Evolutionary conservation across 2,888 invertebrate species (phyloP).

Genomic region (Scaptomyza reducta): DNA sequence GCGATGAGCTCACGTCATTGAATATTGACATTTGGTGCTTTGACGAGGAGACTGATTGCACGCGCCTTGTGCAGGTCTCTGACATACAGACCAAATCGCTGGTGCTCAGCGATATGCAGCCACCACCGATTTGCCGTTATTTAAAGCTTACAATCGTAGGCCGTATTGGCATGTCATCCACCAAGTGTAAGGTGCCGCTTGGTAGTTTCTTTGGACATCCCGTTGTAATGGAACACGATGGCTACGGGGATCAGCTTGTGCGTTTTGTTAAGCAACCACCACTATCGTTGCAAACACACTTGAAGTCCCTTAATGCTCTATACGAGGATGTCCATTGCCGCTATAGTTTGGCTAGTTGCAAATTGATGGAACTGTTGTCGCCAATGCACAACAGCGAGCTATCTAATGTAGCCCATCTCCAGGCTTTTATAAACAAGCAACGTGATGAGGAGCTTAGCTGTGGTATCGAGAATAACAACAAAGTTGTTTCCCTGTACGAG

Average conservation of each 20-base stretch:
- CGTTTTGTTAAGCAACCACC: conserved; percentile 78
- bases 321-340: conserved; percentile 92
- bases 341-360: conserved; percentile 92
- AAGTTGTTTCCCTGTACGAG: conserved; percentile 85
- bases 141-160: conserved; percentile 97
- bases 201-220: conserved; percentile 97
- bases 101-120: conserved; percentile 94
- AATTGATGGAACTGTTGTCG: conserved; percentile 91
- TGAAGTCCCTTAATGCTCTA: conserved; percentile 88
- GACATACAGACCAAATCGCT: conserved; percentile 95
- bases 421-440: conserved; percentile 90
- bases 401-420: conserved; percentile 92
- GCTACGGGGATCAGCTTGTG: conserved; percentile 82
- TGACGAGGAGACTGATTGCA: conserved; percentile 93
- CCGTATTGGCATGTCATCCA: conserved; percentile 95
- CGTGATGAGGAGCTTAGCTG: conserved; percentile 86
- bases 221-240: conserved; percentile 89
- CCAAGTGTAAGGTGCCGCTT: conserved; percentile 94
- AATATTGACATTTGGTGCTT: conserved; percentile 95
- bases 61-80: conserved; percentile 92
- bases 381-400: conserved; percentile 92
- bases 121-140: conserved; percentile 94
- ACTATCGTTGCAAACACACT: conserved; percentile 85
- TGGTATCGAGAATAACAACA: conserved; percentile 84
- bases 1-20: conserved; percentile 92